These are phyloP conservation scores for Euwallacea fornicatus DNA, from an alignment of 1,140 invertebrate species.

Conservation along the genomic window DNA sequence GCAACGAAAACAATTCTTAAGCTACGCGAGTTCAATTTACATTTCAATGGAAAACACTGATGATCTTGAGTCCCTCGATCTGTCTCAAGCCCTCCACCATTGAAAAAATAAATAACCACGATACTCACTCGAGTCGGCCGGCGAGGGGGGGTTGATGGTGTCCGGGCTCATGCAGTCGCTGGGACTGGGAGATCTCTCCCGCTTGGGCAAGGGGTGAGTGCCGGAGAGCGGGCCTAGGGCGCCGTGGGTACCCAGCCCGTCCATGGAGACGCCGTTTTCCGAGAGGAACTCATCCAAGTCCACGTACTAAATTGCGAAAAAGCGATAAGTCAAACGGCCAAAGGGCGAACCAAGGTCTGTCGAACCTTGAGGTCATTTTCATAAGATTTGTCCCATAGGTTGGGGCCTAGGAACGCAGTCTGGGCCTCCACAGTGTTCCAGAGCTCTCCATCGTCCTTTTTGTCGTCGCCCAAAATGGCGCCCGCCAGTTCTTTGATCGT, in stretches of 20 bases:
- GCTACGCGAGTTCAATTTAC: constrained; percentile 25
- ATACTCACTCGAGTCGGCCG: constrained; percentile 80
- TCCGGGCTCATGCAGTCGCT: constrained; percentile 84
- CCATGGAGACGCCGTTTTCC: constrained; percentile 87
- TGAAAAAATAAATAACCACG: too few species aligned
- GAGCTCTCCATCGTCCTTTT: constrained; percentile 81
- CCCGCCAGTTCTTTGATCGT: constrained; percentile 52
- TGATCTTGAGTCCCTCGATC: not conserved
- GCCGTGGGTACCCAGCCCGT: constrained; percentile 63
- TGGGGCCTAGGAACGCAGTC: constrained; percentile 90
- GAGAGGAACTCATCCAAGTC: constrained; percentile 95
- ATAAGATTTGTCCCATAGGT: constrained; percentile 92
- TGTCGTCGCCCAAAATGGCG: constrained; percentile 59
- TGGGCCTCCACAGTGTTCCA: constrained; percentile 85
- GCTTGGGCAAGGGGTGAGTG: constrained; percentile 65
- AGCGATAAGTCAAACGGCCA: not conserved
- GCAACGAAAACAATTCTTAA: too few species aligned
- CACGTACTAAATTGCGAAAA: constrained; percentile 77
- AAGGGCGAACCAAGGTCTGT: not conserved
- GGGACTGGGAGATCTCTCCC: constrained; percentile 79
- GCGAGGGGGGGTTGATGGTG: constrained; percentile 81
- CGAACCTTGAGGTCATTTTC: constrained; percentile 91
- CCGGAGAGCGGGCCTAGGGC: constrained; percentile 58
- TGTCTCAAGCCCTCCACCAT: too few species aligned
- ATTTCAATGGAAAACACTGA: not conserved